These are phyloP conservation scores for Sesamia inferens DNA, from an alignment of 2,888 invertebrate genomes.

Conservation along the genomic window DNA sequence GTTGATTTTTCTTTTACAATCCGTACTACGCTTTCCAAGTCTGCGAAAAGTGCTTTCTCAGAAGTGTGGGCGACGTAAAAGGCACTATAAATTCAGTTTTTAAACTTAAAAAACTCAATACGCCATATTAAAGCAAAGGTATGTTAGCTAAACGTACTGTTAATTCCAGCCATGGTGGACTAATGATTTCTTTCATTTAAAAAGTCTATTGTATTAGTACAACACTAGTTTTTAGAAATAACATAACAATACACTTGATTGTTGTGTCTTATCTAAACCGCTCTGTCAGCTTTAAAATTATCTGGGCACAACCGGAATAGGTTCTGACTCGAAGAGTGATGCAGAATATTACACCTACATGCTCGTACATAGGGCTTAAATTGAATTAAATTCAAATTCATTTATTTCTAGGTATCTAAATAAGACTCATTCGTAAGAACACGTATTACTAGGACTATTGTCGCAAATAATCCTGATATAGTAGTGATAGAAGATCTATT, in stretches of 20 bases:
- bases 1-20: background rate
- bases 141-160: constrained; percentile 14
- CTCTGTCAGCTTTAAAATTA: constrained; percentile 1
- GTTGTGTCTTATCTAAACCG: constrained; percentile 15
- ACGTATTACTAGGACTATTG: too few relatives aligned
- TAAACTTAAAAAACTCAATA: background rate
- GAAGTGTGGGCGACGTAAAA: too few relatives aligned
- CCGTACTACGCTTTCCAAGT: background rate
- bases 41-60: background rate
- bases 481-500: too few relatives aligned
- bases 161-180: constrained; percentile 6
- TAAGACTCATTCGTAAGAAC: too few relatives aligned
- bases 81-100: background rate
- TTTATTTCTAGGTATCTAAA: too few relatives aligned
- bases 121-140: background rate
- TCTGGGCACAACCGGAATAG: constrained; percentile 3
- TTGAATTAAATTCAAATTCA: too few relatives aligned
- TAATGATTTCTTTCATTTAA: constrained; percentile 5
- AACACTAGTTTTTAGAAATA: constrained; percentile 17
- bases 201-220: background rate
- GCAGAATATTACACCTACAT: background rate
- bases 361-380: too few relatives aligned
- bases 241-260: constrained; percentile 17
- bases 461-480: too few relatives aligned
- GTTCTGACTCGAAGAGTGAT: background rate